Percentiles rank a stretch among this genome's conserved stretches.
Conservation (phyloP, 2,888 invertebrate genomes). For the Autographa gamma region DNA sequence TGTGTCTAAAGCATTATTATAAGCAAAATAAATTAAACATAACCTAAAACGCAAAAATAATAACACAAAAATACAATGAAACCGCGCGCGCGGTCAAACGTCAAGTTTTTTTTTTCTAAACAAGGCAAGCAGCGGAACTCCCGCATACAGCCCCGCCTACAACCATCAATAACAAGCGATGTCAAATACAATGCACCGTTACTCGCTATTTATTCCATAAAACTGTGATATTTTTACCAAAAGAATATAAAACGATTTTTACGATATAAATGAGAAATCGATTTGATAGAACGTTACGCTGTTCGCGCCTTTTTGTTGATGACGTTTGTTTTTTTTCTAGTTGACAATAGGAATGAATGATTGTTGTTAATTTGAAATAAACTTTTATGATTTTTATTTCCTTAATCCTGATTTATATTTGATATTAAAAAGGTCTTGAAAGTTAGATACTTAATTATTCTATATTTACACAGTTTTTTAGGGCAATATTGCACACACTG, state of each 20-base stretch:
- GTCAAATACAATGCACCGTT: conserved; percentile 72
- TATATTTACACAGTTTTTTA: too few relatives aligned
- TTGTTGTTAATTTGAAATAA: conserved; percentile 22
- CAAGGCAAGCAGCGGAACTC: conserved; percentile 65
- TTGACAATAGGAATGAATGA: conserved; percentile 37
- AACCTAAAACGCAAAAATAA: conserved; percentile 3
- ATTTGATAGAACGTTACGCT: conserved; percentile 33
- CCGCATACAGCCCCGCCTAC: conserved; percentile 72
- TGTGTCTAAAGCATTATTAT: neutral
- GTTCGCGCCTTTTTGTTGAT: conserved; percentile 53
- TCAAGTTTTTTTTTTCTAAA: conserved; percentile 59
- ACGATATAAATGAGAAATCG: conserved; percentile 51
- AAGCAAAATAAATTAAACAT: conserved; percentile 11
- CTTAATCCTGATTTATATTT: neutral
- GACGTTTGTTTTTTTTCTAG: conserved; percentile 45
- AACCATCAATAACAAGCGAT: conserved; percentile 74
- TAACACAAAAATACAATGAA: conserved; percentile 46
- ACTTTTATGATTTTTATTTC: conserved; percentile 26
- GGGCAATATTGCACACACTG: too few relatives aligned
- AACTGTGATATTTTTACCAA: conserved; percentile 58
- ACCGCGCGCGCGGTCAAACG: conserved; percentile 60
- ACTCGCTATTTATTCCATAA: conserved; percentile 61
- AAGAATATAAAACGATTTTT: conserved; percentile 51
- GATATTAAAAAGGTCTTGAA: too few relatives aligned
- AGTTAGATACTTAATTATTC: too few relatives aligned